Conservation (phyloP, 2,113 vertebrate species). For the Rhinolophus ferrumequinum region DNA sequence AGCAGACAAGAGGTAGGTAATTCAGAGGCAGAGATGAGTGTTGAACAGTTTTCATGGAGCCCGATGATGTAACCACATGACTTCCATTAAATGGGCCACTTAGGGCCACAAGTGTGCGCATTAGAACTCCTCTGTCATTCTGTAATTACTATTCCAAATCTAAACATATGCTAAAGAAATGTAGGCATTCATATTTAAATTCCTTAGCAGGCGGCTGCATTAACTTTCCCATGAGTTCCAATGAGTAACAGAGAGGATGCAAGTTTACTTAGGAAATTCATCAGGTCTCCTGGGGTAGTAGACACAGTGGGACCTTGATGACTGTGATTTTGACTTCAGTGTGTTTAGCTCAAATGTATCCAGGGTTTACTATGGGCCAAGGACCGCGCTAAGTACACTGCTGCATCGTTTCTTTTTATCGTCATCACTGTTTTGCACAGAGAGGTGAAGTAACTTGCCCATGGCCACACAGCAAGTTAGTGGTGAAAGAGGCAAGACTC, state of each 20-base stretch:
- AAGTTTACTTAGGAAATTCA: not conserved
- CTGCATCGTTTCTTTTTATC: not conserved
- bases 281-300: not conserved
- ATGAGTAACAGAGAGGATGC: not conserved
- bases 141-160: not conserved
- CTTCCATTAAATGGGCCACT: conserved; percentile 50
- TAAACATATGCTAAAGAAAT: not conserved
- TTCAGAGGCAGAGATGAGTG: conserved; percentile 16
- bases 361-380: rapidly evolving
- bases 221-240: not conserved
- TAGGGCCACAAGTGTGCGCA: not conserved
- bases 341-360: rapidly evolving
- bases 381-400: rapidly evolving
- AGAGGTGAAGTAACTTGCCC: not conserved
- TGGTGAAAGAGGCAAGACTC: not conserved
- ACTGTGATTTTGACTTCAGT: no score
- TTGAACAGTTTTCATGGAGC: not conserved
- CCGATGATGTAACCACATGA: not conserved
- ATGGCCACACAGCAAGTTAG: not conserved
- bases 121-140: not conserved
- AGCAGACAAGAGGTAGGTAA: conserved; percentile 56
- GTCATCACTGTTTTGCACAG: not conserved
- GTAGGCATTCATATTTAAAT: not conserved
- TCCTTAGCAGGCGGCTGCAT: not conserved
- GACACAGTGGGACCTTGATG: no score